A percentile compares a stretch with the other conserved stretches of the same genome.
Conservation (phyloP, 2,113 vertebrate species). For the Rhinogobius similis region DNA sequence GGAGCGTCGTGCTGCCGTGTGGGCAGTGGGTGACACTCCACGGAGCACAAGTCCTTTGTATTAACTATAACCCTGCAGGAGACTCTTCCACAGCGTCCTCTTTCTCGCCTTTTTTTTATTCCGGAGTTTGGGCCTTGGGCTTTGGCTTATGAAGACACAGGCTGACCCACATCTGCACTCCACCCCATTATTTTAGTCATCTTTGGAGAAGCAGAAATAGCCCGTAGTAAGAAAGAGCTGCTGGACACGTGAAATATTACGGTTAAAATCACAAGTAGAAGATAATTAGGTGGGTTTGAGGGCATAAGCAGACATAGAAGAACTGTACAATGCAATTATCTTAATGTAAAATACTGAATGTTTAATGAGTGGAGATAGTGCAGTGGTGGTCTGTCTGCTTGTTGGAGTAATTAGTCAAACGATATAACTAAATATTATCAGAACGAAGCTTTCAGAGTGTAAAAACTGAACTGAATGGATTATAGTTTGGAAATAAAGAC, state of each 20-base stretch:
- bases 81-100: constrained; percentile 19
- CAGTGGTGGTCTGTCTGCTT: neutral
- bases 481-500: neutral
- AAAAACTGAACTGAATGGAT: neutral
- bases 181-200: constrained; percentile 53
- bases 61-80: constrained; percentile 37
- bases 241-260: constrained; percentile 12
- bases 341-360: neutral
- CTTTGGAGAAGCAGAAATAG: constrained; percentile 15
- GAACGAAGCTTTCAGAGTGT: no score
- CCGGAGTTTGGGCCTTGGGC: constrained; percentile 49
- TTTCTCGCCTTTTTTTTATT: constrained; percentile 35
- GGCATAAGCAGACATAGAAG: neutral
- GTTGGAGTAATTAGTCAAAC: neutral
- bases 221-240: constrained; percentile 5
- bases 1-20: neutral
- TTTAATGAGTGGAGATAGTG: constrained; percentile 1
- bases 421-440: neutral
- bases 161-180: constrained; percentile 62
- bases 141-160: constrained; percentile 45
- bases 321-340: neutral
- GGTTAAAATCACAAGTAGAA: constrained; percentile 22
- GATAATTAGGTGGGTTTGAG: constrained; percentile 7
- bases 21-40: neutral
- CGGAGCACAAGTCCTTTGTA: constrained; percentile 41